Conservation (phyloP, 1,140 invertebrate genomes). For the Cydia pomonella region DNA sequence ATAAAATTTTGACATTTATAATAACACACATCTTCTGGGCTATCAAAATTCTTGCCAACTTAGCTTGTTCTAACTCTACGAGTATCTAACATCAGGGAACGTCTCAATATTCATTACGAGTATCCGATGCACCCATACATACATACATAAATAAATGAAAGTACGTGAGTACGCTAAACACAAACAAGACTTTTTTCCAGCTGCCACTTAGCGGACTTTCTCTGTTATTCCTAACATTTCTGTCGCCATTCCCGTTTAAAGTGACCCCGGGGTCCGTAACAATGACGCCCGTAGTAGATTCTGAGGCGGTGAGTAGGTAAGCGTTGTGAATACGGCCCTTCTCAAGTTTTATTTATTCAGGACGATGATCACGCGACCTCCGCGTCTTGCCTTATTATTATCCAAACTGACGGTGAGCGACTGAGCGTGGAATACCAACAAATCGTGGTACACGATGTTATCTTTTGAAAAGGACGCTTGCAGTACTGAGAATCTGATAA, state of each 20-base stretch:
- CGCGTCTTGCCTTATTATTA: slow-evolving; percentile 50
- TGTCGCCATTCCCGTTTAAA: background rate
- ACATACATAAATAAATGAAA: background rate
- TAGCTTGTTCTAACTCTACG: too few relatives aligned
- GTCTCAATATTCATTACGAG: too few relatives aligned
- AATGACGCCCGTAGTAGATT: background rate
- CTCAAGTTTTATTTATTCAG: slow-evolving; percentile 65
- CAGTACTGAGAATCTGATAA: slow-evolving; percentile 10
- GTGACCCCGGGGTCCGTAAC: background rate
- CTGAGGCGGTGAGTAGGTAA: background rate
- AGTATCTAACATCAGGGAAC: too few relatives aligned
- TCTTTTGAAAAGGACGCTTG: slow-evolving; percentile 16
- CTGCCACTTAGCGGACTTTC: background rate
- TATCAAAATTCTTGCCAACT: too few relatives aligned
- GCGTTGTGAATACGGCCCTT: background rate
- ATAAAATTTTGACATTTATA: too few relatives aligned
- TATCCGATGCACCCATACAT: too few relatives aligned
- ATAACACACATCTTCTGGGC: too few relatives aligned
- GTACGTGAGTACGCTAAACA: too few relatives aligned
- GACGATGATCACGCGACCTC: slow-evolving; percentile 60
- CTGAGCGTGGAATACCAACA: slow-evolving; percentile 33
- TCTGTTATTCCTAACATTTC: background rate
- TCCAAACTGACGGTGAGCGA: slow-evolving; percentile 35
- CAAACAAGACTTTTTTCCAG: background rate
- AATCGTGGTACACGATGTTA: slow-evolving; percentile 31